A percentile compares a stretch with the other conserved stretches of the same genome.
These are phyloP conservation scores for Diogma glabrata DNA, from an alignment of 2,888 invertebrate species.

Conservation along the genomic window DNA sequence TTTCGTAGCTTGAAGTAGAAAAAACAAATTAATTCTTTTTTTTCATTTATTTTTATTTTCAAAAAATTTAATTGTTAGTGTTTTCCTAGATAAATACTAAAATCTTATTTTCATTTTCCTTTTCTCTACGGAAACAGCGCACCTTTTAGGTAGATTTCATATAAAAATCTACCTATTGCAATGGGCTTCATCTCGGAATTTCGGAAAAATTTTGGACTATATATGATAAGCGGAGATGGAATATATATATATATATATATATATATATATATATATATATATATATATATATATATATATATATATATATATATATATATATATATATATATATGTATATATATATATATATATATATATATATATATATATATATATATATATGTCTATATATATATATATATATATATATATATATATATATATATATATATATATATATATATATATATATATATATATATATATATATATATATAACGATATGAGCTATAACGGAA, in stretches of 20 bases:
- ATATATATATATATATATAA: not conserved
- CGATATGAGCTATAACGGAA: too few relatives aligned
- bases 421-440: not conserved
- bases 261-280: not conserved
- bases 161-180: too few relatives aligned
- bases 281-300: conserved; percentile 3
- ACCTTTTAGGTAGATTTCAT: too few relatives aligned
- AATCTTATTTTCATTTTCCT: too few relatives aligned
- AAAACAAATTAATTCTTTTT: too few relatives aligned
- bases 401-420: conserved; percentile 3
- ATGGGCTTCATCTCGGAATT: too few relatives aligned
- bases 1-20: too few relatives aligned
- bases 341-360: conserved; percentile 3
- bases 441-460: not conserved
- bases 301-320: conserved; percentile 3
- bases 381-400: not conserved
- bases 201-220: too few relatives aligned
- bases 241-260: not conserved
- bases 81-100: too few relatives aligned
- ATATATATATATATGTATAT: conserved; percentile 1
- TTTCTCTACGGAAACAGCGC: too few relatives aligned
- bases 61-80: too few relatives aligned
- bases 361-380: conserved; percentile 1
- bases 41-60: too few relatives aligned
- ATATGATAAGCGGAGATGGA: not conserved